These are phyloP conservation scores for Triplophysa rosa DNA, from an alignment of 2,113 vertebrate genomes.

Conservation along the genomic window DNA sequence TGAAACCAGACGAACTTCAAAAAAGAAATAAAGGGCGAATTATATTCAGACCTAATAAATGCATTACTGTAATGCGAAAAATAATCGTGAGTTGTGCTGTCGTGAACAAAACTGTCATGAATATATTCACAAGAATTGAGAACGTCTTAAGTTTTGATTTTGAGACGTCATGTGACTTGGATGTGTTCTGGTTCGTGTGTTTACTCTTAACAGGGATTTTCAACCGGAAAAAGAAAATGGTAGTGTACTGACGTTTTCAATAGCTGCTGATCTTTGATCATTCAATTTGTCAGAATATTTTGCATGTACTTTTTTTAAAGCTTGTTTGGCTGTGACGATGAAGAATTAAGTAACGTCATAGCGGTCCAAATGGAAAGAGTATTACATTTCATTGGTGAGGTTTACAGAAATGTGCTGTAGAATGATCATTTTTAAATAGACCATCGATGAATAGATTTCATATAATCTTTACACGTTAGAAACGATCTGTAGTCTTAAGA, in stretches of 20 bases:
- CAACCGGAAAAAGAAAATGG: neutral
- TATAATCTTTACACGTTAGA: conserved; percentile 4
- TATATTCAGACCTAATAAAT: too few relatives aligned
- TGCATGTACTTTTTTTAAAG: conserved; percentile 1
- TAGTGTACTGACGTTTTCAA: neutral
- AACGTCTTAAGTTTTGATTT: neutral
- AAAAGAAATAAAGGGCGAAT: neutral
- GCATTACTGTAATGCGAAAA: neutral
- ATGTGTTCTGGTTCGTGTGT: neutral
- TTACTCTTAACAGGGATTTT: conserved; percentile 36
- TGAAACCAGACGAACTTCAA: conserved; percentile 7
- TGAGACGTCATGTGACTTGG: neutral
- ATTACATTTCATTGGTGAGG: neutral
- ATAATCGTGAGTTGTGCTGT: too few relatives aligned
- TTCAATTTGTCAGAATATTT: neutral
- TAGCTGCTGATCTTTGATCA: neutral
- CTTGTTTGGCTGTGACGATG: neutral
- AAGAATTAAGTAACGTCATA: neutral
- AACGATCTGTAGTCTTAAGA: neutral
- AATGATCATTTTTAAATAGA: neutral
- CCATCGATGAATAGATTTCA: neutral
- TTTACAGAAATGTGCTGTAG: neutral
- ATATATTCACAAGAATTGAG: neutral
- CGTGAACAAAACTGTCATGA: too few relatives aligned
- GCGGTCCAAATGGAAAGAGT: neutral